Evolutionary conservation across 2,113 vertebrate species (phyloP).

Genomic region (Rhynchomys soricoides): DNA sequence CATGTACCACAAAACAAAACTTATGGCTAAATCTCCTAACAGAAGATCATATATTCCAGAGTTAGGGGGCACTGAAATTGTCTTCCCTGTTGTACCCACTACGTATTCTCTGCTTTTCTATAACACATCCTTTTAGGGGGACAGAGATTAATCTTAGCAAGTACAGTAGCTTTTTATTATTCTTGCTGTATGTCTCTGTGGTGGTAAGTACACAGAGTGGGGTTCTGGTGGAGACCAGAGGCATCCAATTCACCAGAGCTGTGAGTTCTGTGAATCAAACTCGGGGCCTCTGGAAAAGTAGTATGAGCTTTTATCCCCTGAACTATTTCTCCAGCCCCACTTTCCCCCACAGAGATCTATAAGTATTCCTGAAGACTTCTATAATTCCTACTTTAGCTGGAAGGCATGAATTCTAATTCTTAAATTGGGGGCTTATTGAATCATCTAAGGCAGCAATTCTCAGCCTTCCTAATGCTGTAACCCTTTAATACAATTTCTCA

Average conservation of each 20-base stretch:
- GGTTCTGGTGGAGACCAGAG: not conserved
- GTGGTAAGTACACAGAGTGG: no score
- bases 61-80: not conserved
- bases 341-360: not conserved
- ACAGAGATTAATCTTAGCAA: not conserved
- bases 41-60: conserved; percentile 13
- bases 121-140: not conserved
- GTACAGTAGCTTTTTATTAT: not conserved
- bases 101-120: not conserved
- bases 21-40: not conserved
- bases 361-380: conserved; percentile 31
- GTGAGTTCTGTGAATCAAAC: not conserved
- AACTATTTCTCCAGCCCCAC: not conserved
- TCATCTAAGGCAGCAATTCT: not conserved
- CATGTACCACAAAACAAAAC: not conserved
- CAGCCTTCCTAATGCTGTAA: not conserved
- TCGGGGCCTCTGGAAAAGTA: not conserved
- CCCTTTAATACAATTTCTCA: not conserved
- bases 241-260: no score
- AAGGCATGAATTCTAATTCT: not conserved
- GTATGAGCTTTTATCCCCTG: not conserved
- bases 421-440: not conserved
- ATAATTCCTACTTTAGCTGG: not conserved
- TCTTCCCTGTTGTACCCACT: not conserved
- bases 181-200: not conserved